Evolutionary conservation across 2,797 vertebrate genomes (phyloP), one percentile per base, ranked within the genome.

Genomic region (Decapterus maruadsi): DNA sequence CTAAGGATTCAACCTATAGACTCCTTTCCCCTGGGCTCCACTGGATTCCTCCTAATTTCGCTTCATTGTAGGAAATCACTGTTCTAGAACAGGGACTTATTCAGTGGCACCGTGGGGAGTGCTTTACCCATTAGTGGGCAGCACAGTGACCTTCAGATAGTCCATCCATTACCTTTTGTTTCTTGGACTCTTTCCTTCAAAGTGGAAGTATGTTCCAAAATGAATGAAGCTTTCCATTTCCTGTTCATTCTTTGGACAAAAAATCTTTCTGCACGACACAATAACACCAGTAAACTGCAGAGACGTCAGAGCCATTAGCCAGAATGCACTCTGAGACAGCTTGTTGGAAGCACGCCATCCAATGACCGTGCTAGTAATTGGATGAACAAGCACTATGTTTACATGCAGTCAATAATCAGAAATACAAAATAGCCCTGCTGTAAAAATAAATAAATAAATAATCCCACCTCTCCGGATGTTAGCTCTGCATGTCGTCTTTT

Each of bases 51-150:
- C 54, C 79, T 88, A 85, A 90, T 87, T 90, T 90, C 63, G 45
- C 71, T 81, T 84, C 85, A 87, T 85, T 92, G 88, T 82, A 64
- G 66, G 70, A 91, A 93, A 89, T 88, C 88, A 87, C 67, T 73
- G 78, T 90, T 87, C 59, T 82, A 86, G 91, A 92, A 89, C 83
- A 85, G 66, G 74, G 69, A 75, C 75, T 75, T 82, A 84, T 89
- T 91, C 83, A 78, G 75, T 42, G 53, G 85, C 69, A 84, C 90
- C 83, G 8, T 45, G 38, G 88, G 90, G 90, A 91, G 79, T 40
- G 55, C 75, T 90, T 90, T 75, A 64, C 59, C 87, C 85, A 89
- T 94, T 93, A 91, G 89, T 76, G 75, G 78, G 81, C 88, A 87
- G 78, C 63, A 56, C 70, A 68, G 36, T 88, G 90, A 91, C 92